These are phyloP conservation scores for Geopemphigus sp. DNA, from an alignment of 1,140 invertebrate genomes.

Conservation along the genomic window DNA sequence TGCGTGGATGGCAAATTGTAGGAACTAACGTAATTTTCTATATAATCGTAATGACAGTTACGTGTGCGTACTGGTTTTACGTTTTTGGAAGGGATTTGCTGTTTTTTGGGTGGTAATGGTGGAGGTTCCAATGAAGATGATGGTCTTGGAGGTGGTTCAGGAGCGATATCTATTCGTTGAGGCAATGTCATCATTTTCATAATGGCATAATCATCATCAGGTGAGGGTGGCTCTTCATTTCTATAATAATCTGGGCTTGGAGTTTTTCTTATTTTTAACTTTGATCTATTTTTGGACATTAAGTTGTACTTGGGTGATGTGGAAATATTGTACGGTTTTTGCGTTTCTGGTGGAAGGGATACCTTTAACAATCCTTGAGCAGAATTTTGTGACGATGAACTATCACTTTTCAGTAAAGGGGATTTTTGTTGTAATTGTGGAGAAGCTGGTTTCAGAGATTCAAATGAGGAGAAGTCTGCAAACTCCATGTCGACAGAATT, in stretches of 20 bases:
- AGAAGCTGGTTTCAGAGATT: conserved; percentile 40
- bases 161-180: conserved; percentile 53
- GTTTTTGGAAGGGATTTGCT: conserved; percentile 56
- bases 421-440: conserved; percentile 45
- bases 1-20: conserved; percentile 30
- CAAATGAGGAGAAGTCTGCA: conserved; percentile 55
- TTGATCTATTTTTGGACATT: conserved; percentile 51
- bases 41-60: conserved; percentile 64
- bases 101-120: conserved; percentile 80
- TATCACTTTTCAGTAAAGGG: conserved; percentile 39
- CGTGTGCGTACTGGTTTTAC: conserved; percentile 68
- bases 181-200: conserved; percentile 46
- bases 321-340: conserved; percentile 47
- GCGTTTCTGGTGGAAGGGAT: conserved; percentile 65
- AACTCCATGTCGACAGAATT: conserved; percentile 67
- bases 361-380: conserved; percentile 65
- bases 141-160: conserved; percentile 70
- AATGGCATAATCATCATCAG: conserved; percentile 44
- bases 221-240: conserved; percentile 35
- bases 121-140: conserved; percentile 69
- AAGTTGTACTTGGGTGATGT: conserved; percentile 51
- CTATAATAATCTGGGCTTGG: conserved; percentile 50
- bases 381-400: conserved; percentile 46
- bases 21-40: conserved; percentile 59
- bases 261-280: conserved; percentile 52